These are phyloP conservation scores for Lophochroa leadbeateri DNA, from an alignment of 2,113 vertebrate genomes.

Conservation along the genomic window DNA sequence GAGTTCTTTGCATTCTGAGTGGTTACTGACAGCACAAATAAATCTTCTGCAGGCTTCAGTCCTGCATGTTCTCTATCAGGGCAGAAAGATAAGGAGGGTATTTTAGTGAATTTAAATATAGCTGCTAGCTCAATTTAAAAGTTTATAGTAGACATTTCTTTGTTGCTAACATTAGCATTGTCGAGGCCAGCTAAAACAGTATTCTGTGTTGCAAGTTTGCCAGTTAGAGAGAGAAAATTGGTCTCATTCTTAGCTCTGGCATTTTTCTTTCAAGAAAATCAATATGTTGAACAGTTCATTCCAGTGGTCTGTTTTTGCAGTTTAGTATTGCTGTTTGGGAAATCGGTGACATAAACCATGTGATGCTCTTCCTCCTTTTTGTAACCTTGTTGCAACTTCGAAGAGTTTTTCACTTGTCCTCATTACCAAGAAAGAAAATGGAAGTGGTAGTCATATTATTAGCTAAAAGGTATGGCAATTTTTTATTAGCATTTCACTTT, in stretches of 20 bases:
- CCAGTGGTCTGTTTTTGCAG: background rate
- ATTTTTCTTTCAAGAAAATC: background rate
- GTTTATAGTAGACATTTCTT: background rate
- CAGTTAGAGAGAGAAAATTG: background rate
- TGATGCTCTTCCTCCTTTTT: background rate
- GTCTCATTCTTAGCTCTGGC: background rate
- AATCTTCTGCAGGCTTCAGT: background rate
- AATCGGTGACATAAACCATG: background rate
- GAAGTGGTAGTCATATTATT: background rate
- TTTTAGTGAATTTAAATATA: background rate
- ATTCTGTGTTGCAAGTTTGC: background rate
- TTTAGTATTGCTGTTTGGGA: background rate
- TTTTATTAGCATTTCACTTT: background rate
- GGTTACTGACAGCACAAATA: background rate
- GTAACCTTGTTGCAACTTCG: background rate
- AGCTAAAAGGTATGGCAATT: background rate
- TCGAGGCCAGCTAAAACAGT: background rate
- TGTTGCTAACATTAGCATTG: background rate
- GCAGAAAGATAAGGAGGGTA: background rate
- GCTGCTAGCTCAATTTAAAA: background rate
- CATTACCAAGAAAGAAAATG: background rate
- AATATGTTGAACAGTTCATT: background rate
- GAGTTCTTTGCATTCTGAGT: background rate
- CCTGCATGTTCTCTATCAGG: fast-evolving
- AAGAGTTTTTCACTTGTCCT: background rate